These are phyloP conservation scores for Pseudococcus viburni DNA, from an alignment of 2,888 invertebrate genomes.

Conservation along the genomic window DNA sequence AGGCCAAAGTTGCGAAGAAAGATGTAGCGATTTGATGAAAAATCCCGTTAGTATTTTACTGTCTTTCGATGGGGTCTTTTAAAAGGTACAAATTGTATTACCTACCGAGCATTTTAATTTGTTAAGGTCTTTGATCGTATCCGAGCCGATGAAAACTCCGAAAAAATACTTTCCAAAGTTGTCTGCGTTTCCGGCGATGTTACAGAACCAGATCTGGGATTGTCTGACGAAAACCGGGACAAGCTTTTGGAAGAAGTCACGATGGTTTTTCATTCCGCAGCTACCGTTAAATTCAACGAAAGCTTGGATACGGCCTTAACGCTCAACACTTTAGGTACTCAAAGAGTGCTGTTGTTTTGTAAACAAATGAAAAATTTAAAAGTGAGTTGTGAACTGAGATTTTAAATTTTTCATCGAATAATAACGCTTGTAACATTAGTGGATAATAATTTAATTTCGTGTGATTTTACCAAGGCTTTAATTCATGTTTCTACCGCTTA, in stretches of 20 bases:
- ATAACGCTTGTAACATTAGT: too few relatives aligned
- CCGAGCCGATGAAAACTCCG: slow-evolving; percentile 69
- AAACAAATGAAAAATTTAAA: slow-evolving; percentile 74
- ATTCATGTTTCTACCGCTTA: slow-evolving; percentile 91
- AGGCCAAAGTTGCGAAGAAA: slow-evolving; percentile 76
- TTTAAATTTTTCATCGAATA: too few relatives aligned
- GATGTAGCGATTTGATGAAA: slow-evolving; percentile 60
- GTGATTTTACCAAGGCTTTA: slow-evolving; percentile 74
- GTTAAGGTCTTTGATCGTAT: slow-evolving; percentile 72
- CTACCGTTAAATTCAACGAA: slow-evolving; percentile 77
- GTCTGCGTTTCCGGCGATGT: slow-evolving; percentile 72
- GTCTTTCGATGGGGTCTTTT: too few relatives aligned
- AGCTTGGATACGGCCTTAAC: slow-evolving; percentile 74
- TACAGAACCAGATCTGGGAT: slow-evolving; percentile 71
- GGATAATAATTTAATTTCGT: too few relatives aligned
- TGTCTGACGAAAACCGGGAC: slow-evolving; percentile 71
- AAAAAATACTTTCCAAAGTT: slow-evolving; percentile 71
- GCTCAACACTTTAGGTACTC: slow-evolving; percentile 76
- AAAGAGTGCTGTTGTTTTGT: slow-evolving; percentile 74
- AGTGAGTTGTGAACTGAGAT: slow-evolving; percentile 70
- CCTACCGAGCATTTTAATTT: too few relatives aligned
- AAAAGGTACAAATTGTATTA: too few relatives aligned
- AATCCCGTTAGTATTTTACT: slow-evolving; percentile 33
- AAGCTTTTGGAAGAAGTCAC: slow-evolving; percentile 72
- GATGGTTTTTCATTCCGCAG: slow-evolving; percentile 77